Conservation (phyloP, 2,113 vertebrate genomes). For the Orthonyx spaldingii region DNA sequence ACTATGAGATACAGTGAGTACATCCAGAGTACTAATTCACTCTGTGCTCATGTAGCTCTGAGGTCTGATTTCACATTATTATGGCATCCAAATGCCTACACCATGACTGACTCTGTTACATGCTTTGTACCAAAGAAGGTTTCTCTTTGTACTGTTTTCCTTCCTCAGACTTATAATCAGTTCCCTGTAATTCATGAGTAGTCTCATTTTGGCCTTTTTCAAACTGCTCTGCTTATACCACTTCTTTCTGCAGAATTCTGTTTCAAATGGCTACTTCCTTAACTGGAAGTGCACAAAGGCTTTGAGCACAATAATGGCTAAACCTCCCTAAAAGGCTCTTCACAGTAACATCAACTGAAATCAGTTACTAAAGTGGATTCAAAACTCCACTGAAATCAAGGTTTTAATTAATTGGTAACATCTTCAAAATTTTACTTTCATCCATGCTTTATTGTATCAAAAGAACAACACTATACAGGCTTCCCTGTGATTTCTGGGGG, state of each 20-base stretch:
- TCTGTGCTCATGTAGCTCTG: background rate
- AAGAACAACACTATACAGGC: background rate
- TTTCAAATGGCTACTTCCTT: background rate
- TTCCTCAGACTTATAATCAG: background rate
- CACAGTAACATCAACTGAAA: background rate
- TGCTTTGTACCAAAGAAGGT: background rate
- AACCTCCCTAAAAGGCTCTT: background rate
- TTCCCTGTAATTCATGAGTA: background rate
- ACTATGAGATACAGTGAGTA: background rate
- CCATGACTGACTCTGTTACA: background rate
- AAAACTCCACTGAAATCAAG: background rate
- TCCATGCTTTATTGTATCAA: background rate
- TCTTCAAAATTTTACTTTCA: background rate
- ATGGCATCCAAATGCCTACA: background rate
- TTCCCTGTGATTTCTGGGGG: background rate
- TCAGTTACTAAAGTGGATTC: background rate
- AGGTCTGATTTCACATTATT: background rate
- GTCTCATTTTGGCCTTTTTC: background rate
- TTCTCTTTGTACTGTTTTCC: background rate
- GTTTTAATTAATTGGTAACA: background rate
- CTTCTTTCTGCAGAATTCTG: background rate
- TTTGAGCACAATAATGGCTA: background rate
- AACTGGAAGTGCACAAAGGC: background rate
- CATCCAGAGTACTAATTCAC: background rate
- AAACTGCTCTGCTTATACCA: background rate